Evolutionary conservation across 1,140 invertebrate species (phyloP), one percentile per base, ranked within the genome.

Genomic region (Megalopta genalis): DNA sequence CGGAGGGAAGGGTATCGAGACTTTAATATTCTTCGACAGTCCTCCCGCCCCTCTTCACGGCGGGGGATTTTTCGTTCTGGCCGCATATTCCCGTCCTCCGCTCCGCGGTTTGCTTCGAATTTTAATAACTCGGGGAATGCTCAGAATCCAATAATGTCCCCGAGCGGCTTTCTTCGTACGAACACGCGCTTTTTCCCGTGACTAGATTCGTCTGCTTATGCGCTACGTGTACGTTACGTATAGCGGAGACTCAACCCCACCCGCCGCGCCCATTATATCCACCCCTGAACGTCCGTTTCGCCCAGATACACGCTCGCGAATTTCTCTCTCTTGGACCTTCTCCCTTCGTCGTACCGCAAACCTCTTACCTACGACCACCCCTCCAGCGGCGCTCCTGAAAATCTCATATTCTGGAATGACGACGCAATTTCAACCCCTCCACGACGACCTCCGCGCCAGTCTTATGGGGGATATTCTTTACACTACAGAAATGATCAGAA

Each of bases 61-160:
- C 85, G 86, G 67, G 42, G 49, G 82, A 64, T 72, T 73, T 87
- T 70, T 73, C 78, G 73, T 75, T 78, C 86, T 77, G 59, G n/a
- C 60, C 64, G 64, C 68, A 59, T 70, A 39, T 77, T 72, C 42
- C 70, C 57, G n/a, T 78, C 63, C 64, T 86, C 86, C 77, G 84
- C 42, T 12, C 86, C 88, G 90, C 88, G 90, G 90, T 90, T 91
- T 90, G 91, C 91, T 91, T 91, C 91, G 91, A 92, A 92, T 92
- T 92, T 92, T 92, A 92, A 93, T 93, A 93, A 93, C 92, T 92
- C 87, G 77, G 90, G 87, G 92, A 92, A 93, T 91, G 90, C 82
- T 92, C 91, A 92, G 92, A 93, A 92, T 93, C 91, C 92, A 93
- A 93, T 93, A 93, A 93, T 92, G 91, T 92, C 89, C 87, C 84